A percentile compares a stretch with the other conserved stretches of the same genome.
Conservation (phyloP, 2,113 vertebrate genomes). For the Haplochromis vanheusdeni region DNA sequence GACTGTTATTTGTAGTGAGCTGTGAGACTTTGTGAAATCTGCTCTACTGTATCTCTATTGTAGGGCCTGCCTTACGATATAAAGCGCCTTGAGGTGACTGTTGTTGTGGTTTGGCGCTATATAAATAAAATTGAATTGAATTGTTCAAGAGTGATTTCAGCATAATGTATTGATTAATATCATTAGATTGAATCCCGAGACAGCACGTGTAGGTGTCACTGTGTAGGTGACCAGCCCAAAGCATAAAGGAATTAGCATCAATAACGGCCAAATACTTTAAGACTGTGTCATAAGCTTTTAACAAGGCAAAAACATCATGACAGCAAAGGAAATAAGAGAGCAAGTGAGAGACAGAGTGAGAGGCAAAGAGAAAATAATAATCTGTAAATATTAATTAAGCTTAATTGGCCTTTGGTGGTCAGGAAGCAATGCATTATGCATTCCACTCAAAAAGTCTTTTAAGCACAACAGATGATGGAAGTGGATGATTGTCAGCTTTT, state of each 20-base stretch:
- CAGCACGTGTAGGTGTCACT: not conserved
- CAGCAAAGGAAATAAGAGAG: not conserved
- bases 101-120: not conserved
- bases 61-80: not conserved
- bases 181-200: not conserved
- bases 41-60: not conserved
- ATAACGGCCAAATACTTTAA: slow-evolving; percentile 14
- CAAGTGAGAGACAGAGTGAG: not conserved
- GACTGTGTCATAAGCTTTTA: not conserved
- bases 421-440: not conserved
- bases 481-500: not conserved
- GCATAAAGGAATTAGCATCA: not conserved
- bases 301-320: slow-evolving; percentile 9
- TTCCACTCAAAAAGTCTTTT: not conserved
- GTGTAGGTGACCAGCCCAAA: not conserved
- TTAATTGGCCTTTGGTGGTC: not conserved
- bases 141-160: not conserved
- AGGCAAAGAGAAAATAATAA: not conserved
- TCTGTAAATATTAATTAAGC: not conserved
- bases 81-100: not conserved
- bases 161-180: not conserved
- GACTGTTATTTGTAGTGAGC: not conserved
- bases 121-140: not conserved
- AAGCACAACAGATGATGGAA: not conserved
- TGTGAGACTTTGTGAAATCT: not conserved